These are phyloP conservation scores for Loriculus beryllinus DNA, from an alignment of 2,797 vertebrate species.

Conservation along the genomic window DNA sequence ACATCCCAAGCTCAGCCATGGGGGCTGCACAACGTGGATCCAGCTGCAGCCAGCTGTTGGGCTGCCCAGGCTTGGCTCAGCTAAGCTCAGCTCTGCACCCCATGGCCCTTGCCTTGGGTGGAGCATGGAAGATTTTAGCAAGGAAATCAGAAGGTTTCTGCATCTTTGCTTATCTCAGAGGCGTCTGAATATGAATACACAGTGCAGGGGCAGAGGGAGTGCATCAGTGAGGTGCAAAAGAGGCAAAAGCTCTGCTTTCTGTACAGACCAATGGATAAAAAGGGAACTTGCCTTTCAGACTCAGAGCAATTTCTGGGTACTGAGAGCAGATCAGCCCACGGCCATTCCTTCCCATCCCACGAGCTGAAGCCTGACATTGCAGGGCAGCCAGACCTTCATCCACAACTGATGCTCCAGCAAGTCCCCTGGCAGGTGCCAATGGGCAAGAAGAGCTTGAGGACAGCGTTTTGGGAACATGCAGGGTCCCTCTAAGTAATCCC, in stretches of 20 bases:
- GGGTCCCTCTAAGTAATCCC: background rate
- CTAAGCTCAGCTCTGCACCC: fast-evolving
- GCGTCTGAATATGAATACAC: fast-evolving
- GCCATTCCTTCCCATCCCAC: background rate
- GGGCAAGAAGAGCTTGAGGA: background rate
- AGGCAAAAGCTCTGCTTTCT: background rate
- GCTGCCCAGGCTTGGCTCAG: background rate
- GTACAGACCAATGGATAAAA: background rate
- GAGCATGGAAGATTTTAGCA: background rate
- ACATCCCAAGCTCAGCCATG: fast-evolving
- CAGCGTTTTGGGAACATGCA: fast-evolving
- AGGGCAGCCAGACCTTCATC: fast-evolving
- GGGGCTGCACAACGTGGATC: background rate
- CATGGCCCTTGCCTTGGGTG: background rate
- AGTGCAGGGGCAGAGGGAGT: background rate
- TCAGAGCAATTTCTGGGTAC: background rate
- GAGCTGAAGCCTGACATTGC: background rate
- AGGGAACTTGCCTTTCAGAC: background rate
- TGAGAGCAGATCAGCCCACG: background rate
- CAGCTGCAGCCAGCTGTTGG: slow-evolving; percentile 41
- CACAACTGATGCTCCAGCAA: background rate
- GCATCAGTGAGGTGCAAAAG: background rate
- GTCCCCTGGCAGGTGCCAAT: background rate
- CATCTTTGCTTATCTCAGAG: background rate
- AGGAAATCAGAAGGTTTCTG: background rate